Conservation (phyloP, 2,113 vertebrate genomes). For the Phyllostomus discolor region DNA sequence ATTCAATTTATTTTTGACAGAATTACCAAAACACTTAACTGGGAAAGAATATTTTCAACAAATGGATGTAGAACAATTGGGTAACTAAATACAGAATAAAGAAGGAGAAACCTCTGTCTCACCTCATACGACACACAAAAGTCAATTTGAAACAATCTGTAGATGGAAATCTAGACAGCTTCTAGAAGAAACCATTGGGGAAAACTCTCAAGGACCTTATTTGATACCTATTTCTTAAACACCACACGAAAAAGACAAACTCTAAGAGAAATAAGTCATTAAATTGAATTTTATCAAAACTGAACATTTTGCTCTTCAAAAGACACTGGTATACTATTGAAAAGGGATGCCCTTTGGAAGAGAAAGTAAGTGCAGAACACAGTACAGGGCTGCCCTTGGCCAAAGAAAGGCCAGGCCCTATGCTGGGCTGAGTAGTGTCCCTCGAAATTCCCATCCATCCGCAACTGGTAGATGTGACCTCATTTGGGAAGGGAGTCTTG, state of each 20-base stretch:
- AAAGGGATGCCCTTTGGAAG: neutral
- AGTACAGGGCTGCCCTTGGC: neutral
- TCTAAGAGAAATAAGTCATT: neutral
- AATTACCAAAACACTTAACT: neutral
- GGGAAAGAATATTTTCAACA: neutral
- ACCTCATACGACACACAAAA: neutral
- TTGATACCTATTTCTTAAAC: neutral
- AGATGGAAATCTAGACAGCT: neutral
- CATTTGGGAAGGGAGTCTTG: neutral
- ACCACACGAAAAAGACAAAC: neutral
- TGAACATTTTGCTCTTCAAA: neutral
- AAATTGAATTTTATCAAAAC: neutral
- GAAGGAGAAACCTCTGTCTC: neutral
- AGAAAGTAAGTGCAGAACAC: neutral
- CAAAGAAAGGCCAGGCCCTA: neutral
- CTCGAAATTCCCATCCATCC: neutral
- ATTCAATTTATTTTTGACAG: neutral
- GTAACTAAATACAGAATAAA: neutral
- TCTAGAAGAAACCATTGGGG: neutral
- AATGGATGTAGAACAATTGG: neutral
- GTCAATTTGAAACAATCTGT: neutral
- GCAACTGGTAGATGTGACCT: neutral
- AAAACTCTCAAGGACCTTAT: neutral
- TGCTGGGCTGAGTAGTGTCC: neutral
- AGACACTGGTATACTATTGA: neutral